Base-by-base conservation (phyloP, 2,888 invertebrate genomes). In the Gibbula magus region DNA sequence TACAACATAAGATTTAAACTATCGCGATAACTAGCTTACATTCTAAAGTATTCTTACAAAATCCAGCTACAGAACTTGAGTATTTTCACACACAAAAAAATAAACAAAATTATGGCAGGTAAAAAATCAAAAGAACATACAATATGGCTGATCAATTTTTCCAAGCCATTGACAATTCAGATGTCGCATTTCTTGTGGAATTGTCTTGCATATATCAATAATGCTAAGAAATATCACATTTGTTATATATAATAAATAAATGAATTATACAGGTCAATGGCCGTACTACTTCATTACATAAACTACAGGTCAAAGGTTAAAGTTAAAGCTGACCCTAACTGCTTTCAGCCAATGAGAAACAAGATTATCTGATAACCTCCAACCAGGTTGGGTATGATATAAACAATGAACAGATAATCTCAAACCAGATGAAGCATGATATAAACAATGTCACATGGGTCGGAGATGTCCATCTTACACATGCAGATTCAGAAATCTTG, bases 281-380 rank as follows among this genome's bases (percentile, higher is more conserved):
- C 45, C 5, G 45, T 13, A 25, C 39, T 35, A 32, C 18, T n/a
- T 35, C 70, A 32, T 70, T 70, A 70, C 70, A 70, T 35, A 70
- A 45, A 70, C 70, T 35, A 70, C 70, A 70, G 70, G 70, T 70
- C 70, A 70, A 70, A 39, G 32, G 32, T 70, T 35, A 32, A 66
- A 35, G 20, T 70, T 70, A 70, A 70, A 70, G 70, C 70, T 70
- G 70, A 70, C 70, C 70, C 70, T 39, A 70, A 70, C 39, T 35
- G 32, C 70, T 35, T 70, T 35, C 70, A 70, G 70, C 70, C 70
- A 39, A 70, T 70, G 70, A 39, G 70, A 70, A 70, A 35, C 39
- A 39, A 70, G 39, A 70, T 70, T 70, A 70, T 39, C 70, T 70
- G 70, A 70, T 70, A 70, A 70, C 70, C 70, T 70, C 70, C 20